Evolutionary conservation across 2,888 invertebrate species (phyloP).

Genomic region (Torymus aiolomorphi): DNA sequence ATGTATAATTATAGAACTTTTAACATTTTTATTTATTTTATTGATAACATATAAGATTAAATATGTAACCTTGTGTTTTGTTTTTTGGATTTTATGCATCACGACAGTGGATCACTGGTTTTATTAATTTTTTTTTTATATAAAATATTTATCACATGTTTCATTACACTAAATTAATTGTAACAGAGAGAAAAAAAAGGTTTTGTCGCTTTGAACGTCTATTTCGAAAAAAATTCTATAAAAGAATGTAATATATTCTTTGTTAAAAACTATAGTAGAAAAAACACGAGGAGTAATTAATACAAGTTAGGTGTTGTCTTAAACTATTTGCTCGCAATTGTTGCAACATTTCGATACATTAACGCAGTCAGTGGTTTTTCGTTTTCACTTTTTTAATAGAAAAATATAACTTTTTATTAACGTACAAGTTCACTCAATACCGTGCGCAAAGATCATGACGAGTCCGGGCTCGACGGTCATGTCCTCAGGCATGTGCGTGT

Average conservation of each 20-base stretch:
- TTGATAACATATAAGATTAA: slow-evolving; percentile 49
- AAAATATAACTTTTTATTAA: slow-evolving; percentile 60
- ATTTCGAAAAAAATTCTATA: slow-evolving; percentile 49
- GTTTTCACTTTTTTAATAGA: slow-evolving; percentile 50
- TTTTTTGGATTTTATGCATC: slow-evolving; percentile 58
- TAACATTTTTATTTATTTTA: slow-evolving; percentile 44
- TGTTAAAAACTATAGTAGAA: slow-evolving; percentile 37
- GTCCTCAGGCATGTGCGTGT: slow-evolving; percentile 95
- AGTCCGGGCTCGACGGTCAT: slow-evolving; percentile 97
- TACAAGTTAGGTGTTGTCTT: slow-evolving; percentile 32
- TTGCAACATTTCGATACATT: slow-evolving; percentile 25
- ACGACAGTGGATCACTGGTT: slow-evolving; percentile 53
- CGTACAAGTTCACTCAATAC: slow-evolving; percentile 82
- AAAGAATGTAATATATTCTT: slow-evolving; percentile 43
- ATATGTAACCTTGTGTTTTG: slow-evolving; percentile 45
- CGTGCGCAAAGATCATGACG: slow-evolving; percentile 99
- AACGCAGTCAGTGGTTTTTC: slow-evolving; percentile 45
- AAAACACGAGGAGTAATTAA: slow-evolving; percentile 26
- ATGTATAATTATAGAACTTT: slow-evolving; percentile 22
- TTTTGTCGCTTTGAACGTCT: slow-evolving; percentile 20
- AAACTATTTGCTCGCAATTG: slow-evolving; percentile 31
- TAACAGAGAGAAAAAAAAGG: slow-evolving; percentile 27
- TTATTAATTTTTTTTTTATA: slow-evolving; percentile 22
- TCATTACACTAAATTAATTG: slow-evolving; percentile 51
- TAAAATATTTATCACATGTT: slow-evolving; percentile 58